These are phyloP conservation scores for Sander vitreus DNA, from an alignment of 2,113 vertebrate species.

Conservation along the genomic window DNA sequence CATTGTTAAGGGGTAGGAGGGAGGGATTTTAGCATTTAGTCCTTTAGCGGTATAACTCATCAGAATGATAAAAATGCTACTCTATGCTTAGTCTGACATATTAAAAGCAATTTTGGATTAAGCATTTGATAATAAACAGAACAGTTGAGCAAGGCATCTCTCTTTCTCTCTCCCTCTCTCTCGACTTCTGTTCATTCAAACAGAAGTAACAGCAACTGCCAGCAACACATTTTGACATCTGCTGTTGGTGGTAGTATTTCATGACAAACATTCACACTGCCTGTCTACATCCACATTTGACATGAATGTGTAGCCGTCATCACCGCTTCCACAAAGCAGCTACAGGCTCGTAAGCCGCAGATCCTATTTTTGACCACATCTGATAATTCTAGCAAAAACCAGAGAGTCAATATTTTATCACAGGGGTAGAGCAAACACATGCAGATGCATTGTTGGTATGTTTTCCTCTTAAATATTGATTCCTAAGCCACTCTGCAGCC, in stretches of 20 bases:
- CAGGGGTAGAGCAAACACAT: slow-evolving; percentile 79
- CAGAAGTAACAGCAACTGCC: slow-evolving; percentile 79
- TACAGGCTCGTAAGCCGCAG: slow-evolving; percentile 72
- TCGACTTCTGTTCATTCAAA: slow-evolving; percentile 68
- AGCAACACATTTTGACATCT: slow-evolving; percentile 81
- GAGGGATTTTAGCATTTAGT: neutral
- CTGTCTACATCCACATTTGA: slow-evolving; percentile 73
- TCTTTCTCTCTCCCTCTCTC: slow-evolving; percentile 19
- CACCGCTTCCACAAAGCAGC: slow-evolving; percentile 73
- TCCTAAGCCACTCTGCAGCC: slow-evolving; percentile 73
- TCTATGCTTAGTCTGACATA: slow-evolving; percentile 19
- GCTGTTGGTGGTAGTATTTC: slow-evolving; percentile 80
- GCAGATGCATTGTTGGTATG: slow-evolving; percentile 79
- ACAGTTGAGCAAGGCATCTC: slow-evolving; percentile 32
- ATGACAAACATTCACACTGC: slow-evolving; percentile 77
- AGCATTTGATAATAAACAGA: slow-evolving; percentile 39
- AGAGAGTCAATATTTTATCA: slow-evolving; percentile 84
- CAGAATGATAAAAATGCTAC: slow-evolving; percentile 17
- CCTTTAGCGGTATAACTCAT: slow-evolving; percentile 2
- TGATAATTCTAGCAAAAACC: slow-evolving; percentile 81
- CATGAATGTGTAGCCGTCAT: slow-evolving; percentile 75
- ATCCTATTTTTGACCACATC: slow-evolving; percentile 79
- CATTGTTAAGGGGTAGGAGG: neutral
- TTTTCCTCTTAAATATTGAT: slow-evolving; percentile 83
- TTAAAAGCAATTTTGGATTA: slow-evolving; percentile 35